Conservation (phyloP, 1,140 invertebrate species). For the Eueides isabella region DNA sequence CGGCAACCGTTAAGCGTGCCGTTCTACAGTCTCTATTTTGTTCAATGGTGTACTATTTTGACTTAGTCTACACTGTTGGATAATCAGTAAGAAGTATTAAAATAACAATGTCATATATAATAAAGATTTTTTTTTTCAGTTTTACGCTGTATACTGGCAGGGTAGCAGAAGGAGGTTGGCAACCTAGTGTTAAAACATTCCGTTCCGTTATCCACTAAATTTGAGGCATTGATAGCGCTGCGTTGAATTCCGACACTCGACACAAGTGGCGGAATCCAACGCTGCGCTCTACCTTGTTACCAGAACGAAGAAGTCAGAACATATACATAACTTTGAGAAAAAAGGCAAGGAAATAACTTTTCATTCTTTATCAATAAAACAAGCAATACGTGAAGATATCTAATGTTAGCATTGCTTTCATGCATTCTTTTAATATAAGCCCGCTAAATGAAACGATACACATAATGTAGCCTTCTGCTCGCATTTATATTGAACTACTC, state of each 20-base stretch:
- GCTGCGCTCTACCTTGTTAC: no score
- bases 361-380: conserved; percentile 25
- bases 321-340: no score
- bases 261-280: no score
- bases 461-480: conserved; percentile 12
- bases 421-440: conserved; percentile 29
- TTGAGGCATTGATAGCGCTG: no score
- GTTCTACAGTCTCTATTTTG: not conserved
- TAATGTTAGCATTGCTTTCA: conserved; percentile 26
- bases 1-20: not conserved
- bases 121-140: no score
- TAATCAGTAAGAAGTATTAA: not conserved
- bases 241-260: no score
- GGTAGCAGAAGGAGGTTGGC: no score
- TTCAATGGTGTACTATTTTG: not conserved
- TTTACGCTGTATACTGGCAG: no score
- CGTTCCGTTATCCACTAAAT: no score
- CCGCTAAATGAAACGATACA: conserved; percentile 35
- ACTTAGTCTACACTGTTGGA: not conserved
- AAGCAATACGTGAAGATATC: conserved; percentile 22
- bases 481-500: conserved; percentile 1
- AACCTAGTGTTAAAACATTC: no score
- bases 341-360: conserved; percentile 4
- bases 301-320: no score
- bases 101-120: not conserved